phyloP scores from a whole-genome alignment of 2,113 vertebrate species.

The Solenodon paradoxus region DNA sequence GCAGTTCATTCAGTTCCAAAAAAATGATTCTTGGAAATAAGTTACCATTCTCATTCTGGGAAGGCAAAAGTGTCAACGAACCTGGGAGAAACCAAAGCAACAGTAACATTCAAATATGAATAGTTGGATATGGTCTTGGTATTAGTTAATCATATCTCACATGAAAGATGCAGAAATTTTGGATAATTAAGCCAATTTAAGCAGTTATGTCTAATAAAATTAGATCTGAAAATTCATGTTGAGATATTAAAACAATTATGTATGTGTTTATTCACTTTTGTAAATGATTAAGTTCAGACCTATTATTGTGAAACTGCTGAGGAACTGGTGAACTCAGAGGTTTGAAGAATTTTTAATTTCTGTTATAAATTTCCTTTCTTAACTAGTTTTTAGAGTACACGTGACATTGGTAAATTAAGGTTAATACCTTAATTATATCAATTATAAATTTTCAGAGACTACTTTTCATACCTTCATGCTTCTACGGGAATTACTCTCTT shows the following conservation, averaged over 20 bases:
- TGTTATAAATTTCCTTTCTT: background rate
- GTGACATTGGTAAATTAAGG: background rate
- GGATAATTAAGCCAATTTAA: background rate
- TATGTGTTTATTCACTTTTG: background rate
- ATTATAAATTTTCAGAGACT: background rate
- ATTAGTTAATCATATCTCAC: background rate
- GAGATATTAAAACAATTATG: background rate
- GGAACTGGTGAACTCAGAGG: background rate
- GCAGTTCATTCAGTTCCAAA: background rate
- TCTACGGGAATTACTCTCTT: background rate
- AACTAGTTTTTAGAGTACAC: background rate
- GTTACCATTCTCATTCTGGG: slow-evolving; percentile 20
- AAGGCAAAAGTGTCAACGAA: background rate
- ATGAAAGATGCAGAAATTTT: background rate
- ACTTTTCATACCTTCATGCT: background rate
- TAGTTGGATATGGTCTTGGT: background rate
- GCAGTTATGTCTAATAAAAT: background rate
- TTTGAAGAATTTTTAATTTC: background rate
- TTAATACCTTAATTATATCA: background rate
- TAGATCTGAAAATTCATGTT: background rate
- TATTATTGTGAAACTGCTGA: background rate
- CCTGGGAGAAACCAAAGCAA: background rate
- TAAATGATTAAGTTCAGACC: background rate
- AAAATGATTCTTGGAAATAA: slow-evolving; percentile 43
- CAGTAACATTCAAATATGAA: background rate